Conservation (phyloP, 2,113 vertebrate genomes). For the Etheostoma spectabile region DNA sequence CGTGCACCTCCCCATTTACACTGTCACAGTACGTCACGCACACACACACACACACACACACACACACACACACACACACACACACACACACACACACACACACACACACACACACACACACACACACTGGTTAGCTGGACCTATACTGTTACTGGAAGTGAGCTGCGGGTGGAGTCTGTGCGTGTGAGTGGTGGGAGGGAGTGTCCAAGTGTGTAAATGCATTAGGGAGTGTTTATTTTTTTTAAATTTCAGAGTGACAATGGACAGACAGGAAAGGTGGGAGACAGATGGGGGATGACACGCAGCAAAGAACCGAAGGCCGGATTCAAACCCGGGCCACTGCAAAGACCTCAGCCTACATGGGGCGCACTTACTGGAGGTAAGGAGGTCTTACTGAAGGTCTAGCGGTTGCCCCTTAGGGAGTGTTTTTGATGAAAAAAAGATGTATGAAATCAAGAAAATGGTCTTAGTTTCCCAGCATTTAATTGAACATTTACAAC, state of each 20-base stretch:
- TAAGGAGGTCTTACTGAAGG: too few species aligned
- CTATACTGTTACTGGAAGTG: constrained; percentile 25
- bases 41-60: constrained; percentile 8
- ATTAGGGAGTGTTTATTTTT: too few species aligned
- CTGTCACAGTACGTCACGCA: constrained; percentile 17
- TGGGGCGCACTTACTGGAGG: too few species aligned
- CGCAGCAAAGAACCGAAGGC: too few species aligned
- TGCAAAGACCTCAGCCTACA: too few species aligned
- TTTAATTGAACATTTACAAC: background rate
- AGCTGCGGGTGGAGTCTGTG: constrained; percentile 3
- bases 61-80: constrained; percentile 4
- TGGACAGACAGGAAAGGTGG: too few species aligned
- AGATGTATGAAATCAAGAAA: background rate
- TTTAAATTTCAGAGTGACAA: too few species aligned
- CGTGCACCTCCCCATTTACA: constrained; percentile 54
- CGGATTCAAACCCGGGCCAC: too few species aligned
- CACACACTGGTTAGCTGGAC: background rate
- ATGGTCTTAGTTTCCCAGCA: background rate
- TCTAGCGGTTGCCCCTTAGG: too few species aligned
- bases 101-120: constrained; percentile 5
- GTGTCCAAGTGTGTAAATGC: background rate
- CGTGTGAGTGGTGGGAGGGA: background rate
- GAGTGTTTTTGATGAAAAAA: background rate
- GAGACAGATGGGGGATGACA: too few species aligned
- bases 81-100: background rate